Conservation (phyloP, 2,888 invertebrate genomes). For the Masnerella sp. region DNA sequence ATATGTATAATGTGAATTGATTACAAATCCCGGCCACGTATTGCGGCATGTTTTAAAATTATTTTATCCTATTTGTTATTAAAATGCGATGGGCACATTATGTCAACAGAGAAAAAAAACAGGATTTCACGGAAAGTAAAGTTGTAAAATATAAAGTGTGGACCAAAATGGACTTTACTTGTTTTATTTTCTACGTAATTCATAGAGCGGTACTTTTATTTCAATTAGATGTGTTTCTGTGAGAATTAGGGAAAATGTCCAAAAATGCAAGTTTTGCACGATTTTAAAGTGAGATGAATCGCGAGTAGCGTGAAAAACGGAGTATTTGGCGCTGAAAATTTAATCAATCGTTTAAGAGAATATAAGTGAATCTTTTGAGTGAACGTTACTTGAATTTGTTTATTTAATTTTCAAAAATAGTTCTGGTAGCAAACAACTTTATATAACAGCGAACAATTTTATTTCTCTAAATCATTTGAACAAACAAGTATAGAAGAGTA, state of each 20-base stretch:
- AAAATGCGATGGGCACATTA: no score
- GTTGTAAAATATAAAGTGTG: not conserved
- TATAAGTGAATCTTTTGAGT: no score
- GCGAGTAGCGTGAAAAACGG: not conserved
- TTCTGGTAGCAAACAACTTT: no score
- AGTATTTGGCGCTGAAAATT: no score
- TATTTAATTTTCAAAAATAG: no score
- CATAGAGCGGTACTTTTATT: conserved; percentile 4
- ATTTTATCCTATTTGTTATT: not conserved
- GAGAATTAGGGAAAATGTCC: conserved; percentile 20
- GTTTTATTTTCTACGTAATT: not conserved
- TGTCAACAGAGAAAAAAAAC: not conserved
- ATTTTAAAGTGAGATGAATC: conserved; percentile 12
- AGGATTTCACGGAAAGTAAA: not conserved
- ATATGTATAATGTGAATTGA: conserved; percentile 32
- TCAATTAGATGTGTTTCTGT: conserved; percentile 9
- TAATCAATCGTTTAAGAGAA: no score
- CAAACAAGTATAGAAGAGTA: no score
- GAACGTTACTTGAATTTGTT: no score
- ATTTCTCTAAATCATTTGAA: no score
- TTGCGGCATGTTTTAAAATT: conserved; percentile 2
- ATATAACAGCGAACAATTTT: no score
- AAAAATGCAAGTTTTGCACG: not conserved
- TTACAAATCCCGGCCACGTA: not conserved
- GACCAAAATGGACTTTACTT: not conserved